These are phyloP conservation scores for Chelonus formosanus DNA, from an alignment of 2,888 invertebrate species.

Conservation along the genomic window DNA sequence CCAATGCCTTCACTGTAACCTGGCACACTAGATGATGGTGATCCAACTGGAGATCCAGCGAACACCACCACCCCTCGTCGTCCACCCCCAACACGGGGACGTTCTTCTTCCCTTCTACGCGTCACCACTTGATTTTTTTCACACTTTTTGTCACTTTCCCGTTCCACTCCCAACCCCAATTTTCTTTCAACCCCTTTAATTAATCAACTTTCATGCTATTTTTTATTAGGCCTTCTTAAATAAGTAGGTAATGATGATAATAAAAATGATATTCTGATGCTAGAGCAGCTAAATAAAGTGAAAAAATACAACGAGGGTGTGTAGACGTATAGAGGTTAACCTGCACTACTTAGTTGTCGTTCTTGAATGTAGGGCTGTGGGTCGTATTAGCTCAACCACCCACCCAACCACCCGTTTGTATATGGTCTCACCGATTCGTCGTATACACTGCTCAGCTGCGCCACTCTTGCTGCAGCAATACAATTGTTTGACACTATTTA, in stretches of 20 bases:
- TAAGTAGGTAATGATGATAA: background rate
- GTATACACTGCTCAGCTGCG: slow-evolving; percentile 29
- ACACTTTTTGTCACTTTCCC: too few relatives aligned
- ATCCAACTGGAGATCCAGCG: slow-evolving; percentile 34
- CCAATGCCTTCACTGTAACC: slow-evolving; percentile 44
- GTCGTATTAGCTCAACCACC: slow-evolving; percentile 54
- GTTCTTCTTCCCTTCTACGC: slow-evolving; percentile 31
- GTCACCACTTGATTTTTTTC: slow-evolving; percentile 30
- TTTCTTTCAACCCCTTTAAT: too few relatives aligned
- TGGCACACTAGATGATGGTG: slow-evolving; percentile 28
- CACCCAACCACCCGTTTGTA: slow-evolving; percentile 21
- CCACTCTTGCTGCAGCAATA: slow-evolving; percentile 28
- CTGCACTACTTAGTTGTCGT: slow-evolving; percentile 50
- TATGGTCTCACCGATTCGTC: slow-evolving; percentile 1
- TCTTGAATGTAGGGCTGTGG: slow-evolving; percentile 64
- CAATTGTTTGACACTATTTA: slow-evolving; percentile 2
- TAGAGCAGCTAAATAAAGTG: too few relatives aligned
- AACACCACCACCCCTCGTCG: slow-evolving; percentile 30
- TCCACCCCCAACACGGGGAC: slow-evolving; percentile 27
- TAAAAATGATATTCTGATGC: background rate
- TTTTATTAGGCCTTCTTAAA: too few relatives aligned
- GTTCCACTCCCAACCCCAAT: too few relatives aligned
- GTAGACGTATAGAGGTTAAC: slow-evolving; percentile 56
- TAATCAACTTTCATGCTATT: too few relatives aligned
- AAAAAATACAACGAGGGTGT: slow-evolving; percentile 17